Conservation (phyloP, 2,113 vertebrate species). For the Pterocles burchelli region DNA sequence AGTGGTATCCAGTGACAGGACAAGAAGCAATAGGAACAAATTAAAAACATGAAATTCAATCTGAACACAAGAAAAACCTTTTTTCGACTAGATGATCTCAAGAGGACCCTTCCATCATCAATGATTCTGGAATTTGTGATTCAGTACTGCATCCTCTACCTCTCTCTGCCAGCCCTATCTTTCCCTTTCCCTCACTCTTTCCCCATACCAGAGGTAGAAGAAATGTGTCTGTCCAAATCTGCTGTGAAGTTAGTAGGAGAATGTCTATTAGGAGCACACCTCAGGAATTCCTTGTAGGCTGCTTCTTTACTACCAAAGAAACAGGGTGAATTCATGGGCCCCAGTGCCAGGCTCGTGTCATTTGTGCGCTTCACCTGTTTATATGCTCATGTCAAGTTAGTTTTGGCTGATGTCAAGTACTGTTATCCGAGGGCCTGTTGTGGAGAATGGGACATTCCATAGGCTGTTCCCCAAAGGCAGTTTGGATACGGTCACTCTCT, state of each 20-base stretch:
- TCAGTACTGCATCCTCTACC: not conserved
- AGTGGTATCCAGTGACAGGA: not conserved
- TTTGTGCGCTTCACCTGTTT: not conserved
- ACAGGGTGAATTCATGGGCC: not conserved
- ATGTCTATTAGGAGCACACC: not conserved
- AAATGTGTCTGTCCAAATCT: too few species aligned
- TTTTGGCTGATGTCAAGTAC: not conserved
- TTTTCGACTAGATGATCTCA: not conserved
- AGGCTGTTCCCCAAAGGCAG: not conserved
- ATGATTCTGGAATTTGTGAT: not conserved
- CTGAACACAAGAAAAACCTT: not conserved
- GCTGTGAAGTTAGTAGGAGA: too few species aligned
- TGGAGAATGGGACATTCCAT: too few species aligned
- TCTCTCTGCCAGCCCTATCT: not conserved
- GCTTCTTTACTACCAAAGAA: not conserved
- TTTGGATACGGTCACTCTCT: not conserved
- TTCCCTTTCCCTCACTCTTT: not conserved
- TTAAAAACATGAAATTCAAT: not conserved
- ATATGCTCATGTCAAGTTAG: not conserved
- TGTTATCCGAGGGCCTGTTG: not conserved
- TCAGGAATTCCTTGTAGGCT: not conserved
- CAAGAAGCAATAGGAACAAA: not conserved
- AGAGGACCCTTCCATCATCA: not conserved
- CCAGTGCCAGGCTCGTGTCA: accelerated
- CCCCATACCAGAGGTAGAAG: not conserved